Evolutionary conservation across 2,888 invertebrate genomes (phyloP), one percentile per base, ranked within the genome.

Genomic region (Euclidia mi): DNA sequence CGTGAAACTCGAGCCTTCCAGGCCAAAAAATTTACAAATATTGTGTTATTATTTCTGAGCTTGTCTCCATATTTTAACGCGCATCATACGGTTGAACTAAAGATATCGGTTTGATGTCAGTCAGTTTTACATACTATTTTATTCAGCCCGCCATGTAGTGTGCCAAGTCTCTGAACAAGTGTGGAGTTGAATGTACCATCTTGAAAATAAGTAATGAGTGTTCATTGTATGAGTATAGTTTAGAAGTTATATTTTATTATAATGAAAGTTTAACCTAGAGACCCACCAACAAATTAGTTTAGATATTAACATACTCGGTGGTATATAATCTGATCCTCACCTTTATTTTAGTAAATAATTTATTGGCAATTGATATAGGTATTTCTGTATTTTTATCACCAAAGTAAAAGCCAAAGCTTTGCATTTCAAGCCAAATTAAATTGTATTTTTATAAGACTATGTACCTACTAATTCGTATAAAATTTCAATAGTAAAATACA

Each of bases 251-350:
- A 75, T 71, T 70, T 76, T 78, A 72, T 67, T 71, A 65, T 70
- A 74, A 50, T 29, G 20, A 50, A 64, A 70, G 53, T 71, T 77
- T 78, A 81, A 79, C 78, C 62, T 78, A 78, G 76, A 71, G 62
- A 76, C 84, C 84, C 84, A 82, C 84, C 84, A 80, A 81, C 77
- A 76, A 78, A 73, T 69, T 82, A 81, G 81, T 68, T 76, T 78
- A 82, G 78, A 57, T 66, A 77, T 69, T 78, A 71, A 75, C 49
- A 69, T 63, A 55, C 47, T 67, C 56, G 67, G 78, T 65, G 72
- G 75, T 70, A 61, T 52, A 53, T 49, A 58, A 55, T 56, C 50
- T 63, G 61, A 64, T 44, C 46, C 65, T 63, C 59, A 65, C 42
- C 49, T 58, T 53, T 53, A 61, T 47, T 29, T 53, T 59, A 73